Conservation (phyloP, 2,888 invertebrate species). For the Ornithoptera priamus region DNA sequence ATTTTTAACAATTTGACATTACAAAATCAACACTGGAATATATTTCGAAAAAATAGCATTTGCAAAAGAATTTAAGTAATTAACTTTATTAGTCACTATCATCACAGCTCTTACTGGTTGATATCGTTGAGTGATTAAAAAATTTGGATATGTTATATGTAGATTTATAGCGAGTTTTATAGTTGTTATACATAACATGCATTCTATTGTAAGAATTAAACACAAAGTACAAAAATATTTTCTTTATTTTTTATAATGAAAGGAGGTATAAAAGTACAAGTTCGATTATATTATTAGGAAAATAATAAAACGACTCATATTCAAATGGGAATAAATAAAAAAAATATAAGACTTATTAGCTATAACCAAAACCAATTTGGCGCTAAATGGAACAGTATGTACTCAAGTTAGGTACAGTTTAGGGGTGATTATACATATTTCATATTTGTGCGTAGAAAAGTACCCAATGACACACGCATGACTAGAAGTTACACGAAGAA, state of each 20-base stretch:
- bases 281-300: constrained; percentile 67
- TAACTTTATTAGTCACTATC: too few species aligned
- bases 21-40: too few species aligned
- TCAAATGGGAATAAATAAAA: constrained; percentile 74
- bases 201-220: constrained; percentile 10
- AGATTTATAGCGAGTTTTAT: neutral
- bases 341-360: constrained; percentile 56
- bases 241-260: constrained; percentile 29
- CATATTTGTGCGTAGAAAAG: constrained; percentile 36
- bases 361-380: constrained; percentile 66
- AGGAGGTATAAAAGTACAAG: constrained; percentile 38
- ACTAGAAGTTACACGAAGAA: constrained; percentile 55
- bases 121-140: too few species aligned
- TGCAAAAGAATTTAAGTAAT: too few species aligned
- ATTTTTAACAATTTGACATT: too few species aligned
- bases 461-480: constrained; percentile 51
- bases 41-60: too few species aligned
- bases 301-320: constrained; percentile 45
- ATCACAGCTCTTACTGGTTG: too few species aligned
- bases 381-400: constrained; percentile 62
- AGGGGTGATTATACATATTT: constrained; percentile 31
- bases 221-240: constrained; percentile 8
- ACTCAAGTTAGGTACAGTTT: constrained; percentile 40
- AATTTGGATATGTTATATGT: neutral
- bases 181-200: neutral